Evolutionary conservation across 2,888 invertebrate species (phyloP).

Genomic region (Dicranocentrus wangi): DNA sequence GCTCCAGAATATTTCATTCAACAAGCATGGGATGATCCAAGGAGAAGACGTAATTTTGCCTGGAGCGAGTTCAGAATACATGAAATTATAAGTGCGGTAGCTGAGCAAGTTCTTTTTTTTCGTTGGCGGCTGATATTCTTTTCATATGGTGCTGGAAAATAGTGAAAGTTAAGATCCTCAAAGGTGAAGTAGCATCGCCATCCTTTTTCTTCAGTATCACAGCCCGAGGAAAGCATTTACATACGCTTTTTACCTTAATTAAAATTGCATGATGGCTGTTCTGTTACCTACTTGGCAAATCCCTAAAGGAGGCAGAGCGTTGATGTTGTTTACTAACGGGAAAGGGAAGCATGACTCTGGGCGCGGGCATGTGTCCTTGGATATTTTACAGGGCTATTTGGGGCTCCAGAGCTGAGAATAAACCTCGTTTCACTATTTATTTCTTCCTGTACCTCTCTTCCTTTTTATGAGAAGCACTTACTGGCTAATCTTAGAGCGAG

Average conservation of each 20-base stretch:
- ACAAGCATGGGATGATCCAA: no score
- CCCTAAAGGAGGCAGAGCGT: neutral
- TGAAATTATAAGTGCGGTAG: neutral
- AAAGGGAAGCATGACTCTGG: no score
- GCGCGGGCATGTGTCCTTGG: neutral
- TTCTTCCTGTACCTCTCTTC: neutral
- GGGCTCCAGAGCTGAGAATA: neutral
- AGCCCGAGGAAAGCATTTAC: neutral
- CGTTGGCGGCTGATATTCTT: neutral
- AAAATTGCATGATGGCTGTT: constrained; percentile 22
- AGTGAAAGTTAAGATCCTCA: no score
- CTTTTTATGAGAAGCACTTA: no score
- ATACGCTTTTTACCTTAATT: constrained; percentile 14
- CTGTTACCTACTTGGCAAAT: neutral
- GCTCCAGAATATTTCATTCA: no score
- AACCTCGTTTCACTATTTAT: neutral
- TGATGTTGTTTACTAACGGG: neutral
- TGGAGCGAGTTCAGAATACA: neutral
- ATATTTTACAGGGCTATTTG: constrained; percentile 14
- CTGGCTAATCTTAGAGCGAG: neutral
- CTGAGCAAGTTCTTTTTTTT: neutral
- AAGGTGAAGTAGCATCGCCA: no score
- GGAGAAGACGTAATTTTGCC: neutral
- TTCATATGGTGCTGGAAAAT: neutral
- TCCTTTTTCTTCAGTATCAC: no score